These are phyloP conservation scores for Melanchra persicariae DNA, from an alignment of 2,888 invertebrate species.

Conservation along the genomic window DNA sequence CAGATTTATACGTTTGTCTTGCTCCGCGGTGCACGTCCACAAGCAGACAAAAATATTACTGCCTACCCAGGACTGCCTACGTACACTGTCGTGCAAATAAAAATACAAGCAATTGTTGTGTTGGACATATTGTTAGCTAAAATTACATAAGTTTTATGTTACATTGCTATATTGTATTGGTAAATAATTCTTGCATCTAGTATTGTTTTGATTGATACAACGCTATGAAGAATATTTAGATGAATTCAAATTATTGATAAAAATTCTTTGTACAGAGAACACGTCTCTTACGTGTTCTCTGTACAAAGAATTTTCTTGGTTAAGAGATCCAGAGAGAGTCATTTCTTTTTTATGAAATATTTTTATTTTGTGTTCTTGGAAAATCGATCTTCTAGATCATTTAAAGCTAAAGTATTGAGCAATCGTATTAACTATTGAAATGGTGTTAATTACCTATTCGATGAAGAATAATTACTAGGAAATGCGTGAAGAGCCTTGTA, in stretches of 20 bases:
- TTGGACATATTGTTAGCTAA: constrained; percentile 12
- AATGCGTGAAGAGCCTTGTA: constrained; percentile 15
- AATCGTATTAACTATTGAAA: neutral
- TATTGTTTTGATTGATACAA: neutral
- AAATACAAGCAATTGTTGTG: constrained; percentile 7
- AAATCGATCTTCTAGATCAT: too few relatives aligned
- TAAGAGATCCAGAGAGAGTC: too few relatives aligned
- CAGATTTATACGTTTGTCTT: constrained; percentile 84
- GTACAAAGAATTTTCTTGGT: neutral
- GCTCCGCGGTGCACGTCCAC: constrained; percentile 74
- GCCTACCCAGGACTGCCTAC: constrained; percentile 49
- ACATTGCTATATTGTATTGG: constrained; percentile 4
- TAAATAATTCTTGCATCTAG: neutral
- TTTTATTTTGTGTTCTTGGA: neutral
- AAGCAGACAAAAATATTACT: constrained; percentile 77
- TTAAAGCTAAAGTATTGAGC: neutral
- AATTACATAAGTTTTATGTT: constrained; percentile 11
- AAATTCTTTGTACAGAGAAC: neutral
- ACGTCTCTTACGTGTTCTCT: neutral
- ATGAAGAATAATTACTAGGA: neutral
- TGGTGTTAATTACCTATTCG: neutral
- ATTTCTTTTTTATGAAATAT: constrained; percentile 4
- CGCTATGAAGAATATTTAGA: neutral
- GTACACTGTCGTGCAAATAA: constrained; percentile 30
- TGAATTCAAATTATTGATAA: neutral